These are phyloP conservation scores for Magallana gigas DNA, from an alignment of 1,140 invertebrate species.

Conservation along the genomic window DNA sequence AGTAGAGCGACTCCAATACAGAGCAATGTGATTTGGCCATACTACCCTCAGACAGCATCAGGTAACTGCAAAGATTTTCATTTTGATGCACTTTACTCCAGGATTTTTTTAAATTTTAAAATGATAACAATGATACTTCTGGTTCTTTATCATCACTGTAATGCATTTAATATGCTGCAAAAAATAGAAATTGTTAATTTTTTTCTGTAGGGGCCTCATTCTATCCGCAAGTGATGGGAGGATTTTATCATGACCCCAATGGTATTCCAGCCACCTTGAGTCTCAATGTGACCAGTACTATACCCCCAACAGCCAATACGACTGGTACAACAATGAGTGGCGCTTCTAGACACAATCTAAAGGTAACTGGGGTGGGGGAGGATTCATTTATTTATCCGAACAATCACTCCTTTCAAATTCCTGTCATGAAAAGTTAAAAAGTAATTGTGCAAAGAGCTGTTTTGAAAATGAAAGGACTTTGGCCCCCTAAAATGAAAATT, in stretches of 20 bases:
- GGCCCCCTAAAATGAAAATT: too few species aligned
- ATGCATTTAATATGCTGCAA: too few species aligned
- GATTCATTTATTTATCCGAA: too few species aligned
- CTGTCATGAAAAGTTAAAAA: too few species aligned
- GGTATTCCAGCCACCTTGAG: constrained; percentile 7
- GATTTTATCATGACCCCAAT: constrained; percentile 64
- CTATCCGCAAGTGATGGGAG: constrained; percentile 65
- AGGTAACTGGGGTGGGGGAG: not conserved
- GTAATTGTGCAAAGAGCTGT: too few species aligned
- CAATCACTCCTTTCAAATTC: too few species aligned
- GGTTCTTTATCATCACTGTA: too few species aligned
- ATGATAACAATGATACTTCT: too few species aligned
- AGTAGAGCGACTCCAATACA: not conserved
- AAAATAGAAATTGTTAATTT: not conserved
- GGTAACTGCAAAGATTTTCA: constrained; percentile 50
- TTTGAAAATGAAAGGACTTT: too few species aligned
- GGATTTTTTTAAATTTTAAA: too few species aligned
- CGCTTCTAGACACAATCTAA: not conserved
- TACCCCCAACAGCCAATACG: constrained; percentile 10
- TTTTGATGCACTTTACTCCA: too few species aligned
- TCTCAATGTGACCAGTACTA: not conserved
- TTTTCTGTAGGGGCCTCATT: constrained; percentile 58
- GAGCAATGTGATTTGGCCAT: constrained; percentile 67
- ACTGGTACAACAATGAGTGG: not conserved
- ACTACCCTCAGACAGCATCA: constrained; percentile 68